Base-by-base conservation (phyloP, 2,113 vertebrate species). In the Gnathonemus echidnorhynchus region DNA sequence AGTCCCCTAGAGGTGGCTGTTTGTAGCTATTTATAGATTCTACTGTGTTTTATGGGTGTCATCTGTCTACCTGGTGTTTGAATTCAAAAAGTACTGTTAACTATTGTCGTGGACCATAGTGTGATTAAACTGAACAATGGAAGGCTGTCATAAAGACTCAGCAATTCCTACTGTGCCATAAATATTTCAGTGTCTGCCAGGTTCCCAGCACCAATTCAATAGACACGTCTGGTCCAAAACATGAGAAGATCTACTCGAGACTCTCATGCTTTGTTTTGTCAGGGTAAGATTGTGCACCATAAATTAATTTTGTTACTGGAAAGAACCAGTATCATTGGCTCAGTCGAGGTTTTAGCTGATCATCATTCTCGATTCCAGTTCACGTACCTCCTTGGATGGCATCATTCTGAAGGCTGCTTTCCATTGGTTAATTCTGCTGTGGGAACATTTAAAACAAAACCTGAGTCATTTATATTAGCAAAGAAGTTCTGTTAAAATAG, bases 11-110 rank as follows among this genome's bases (percentile, higher is more conserved):
- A 56, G 56, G 66, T 62, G 5, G 11, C 42, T 88, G 21, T 90
- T 70, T 88, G 49, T 88, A 49, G 48, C 50, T 88, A 88, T 88
- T 90, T 88, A 52, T 87, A 19, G 62, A 80, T 80, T 42, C 35
- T 80, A 8, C 31, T 45, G 86, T 52, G 77, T 62, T 70, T 77
- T 21, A 45, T 39, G 50, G 70, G 46, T 77, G 39, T 74, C 13
- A 62, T 74, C 21, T 50, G 86, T 35, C 15, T 74, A 13, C 58
- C 9, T 31, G 83, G 58, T 85, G 85, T 90, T 87, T 50, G 15
- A 85, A 24, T 85, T 24, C 39, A 85, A n/a, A n/a, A 85, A 24
- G 15, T 46, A 48, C 52, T 52, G 35, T 89, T 89, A 48, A 89
- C 80, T 53, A 53, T 31, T 85, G 27, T 24, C 9, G 31, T 85